Evolutionary conservation across 2,797 vertebrate genomes (phyloP).

Genomic region (Molossus molossus): DNA sequence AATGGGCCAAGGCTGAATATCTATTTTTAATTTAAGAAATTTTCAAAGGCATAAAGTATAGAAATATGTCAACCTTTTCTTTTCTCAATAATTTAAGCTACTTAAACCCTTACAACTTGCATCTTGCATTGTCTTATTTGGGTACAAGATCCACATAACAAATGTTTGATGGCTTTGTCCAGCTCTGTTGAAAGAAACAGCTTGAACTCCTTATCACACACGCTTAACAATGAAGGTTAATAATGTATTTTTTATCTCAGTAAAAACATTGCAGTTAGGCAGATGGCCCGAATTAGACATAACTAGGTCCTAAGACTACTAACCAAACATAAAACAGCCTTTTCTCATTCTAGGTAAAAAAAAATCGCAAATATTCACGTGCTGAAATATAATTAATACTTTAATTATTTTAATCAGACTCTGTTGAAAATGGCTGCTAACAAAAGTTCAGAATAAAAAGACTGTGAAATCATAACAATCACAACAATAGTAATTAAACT

Average conservation of each 20-base stretch:
- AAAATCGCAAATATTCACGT: not conserved
- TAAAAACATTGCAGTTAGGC: not conserved
- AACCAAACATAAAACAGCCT: not conserved
- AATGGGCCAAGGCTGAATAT: not conserved
- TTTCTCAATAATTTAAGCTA: not conserved
- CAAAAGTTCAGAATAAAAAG: constrained; percentile 16
- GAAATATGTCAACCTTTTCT: not conserved
- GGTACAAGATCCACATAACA: not conserved
- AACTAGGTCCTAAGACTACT: not conserved
- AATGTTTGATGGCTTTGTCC: constrained; percentile 48
- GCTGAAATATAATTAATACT: not conserved
- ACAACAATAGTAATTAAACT: not conserved
- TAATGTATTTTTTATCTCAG: not conserved
- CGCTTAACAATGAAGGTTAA: not conserved
- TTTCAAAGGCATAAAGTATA: not conserved
- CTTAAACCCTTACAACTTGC: not conserved
- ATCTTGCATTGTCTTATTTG: constrained; percentile 39
- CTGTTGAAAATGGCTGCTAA: not conserved
- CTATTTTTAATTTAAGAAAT: constrained; percentile 8
- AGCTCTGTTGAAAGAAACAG: constrained; percentile 26
- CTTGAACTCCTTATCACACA: not conserved
- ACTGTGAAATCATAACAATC: not conserved
- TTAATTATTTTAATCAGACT: constrained; percentile 22
- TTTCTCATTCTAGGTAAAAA: not conserved
- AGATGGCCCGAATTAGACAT: not conserved